Percentiles rank a stretch among this genome's conserved stretches.
Conservation (phyloP, 2,113 vertebrate species). For the Eretmochelys imbricata region DNA sequence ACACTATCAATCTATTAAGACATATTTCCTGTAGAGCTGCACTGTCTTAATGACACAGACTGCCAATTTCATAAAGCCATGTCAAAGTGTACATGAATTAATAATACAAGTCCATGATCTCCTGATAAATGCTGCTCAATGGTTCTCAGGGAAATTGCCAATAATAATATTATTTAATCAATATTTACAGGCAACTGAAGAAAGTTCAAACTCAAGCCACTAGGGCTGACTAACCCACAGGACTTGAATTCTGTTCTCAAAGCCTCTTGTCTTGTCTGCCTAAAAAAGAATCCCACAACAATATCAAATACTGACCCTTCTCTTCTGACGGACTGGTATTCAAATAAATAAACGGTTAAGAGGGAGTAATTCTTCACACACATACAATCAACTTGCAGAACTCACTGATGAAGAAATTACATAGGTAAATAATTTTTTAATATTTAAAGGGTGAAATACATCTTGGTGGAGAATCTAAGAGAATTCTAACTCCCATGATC, state of each 20-base stretch:
- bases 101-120: background rate
- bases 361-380: constrained; percentile 24
- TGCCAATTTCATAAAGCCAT: background rate
- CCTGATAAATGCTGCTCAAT: background rate
- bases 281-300: constrained; percentile 6
- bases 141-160: background rate
- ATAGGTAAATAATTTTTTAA: background rate
- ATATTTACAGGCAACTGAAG: constrained; percentile 9
- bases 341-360: constrained; percentile 4
- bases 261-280: constrained; percentile 23
- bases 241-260: constrained; percentile 45
- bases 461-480: background rate
- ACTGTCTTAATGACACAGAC: background rate
- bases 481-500: background rate
- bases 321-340: constrained; percentile 6
- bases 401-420: background rate
- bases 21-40: background rate
- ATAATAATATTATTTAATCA: background rate
- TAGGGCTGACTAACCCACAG: constrained; percentile 8
- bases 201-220: constrained; percentile 33
- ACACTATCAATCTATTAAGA: background rate
- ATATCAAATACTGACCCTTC: constrained; percentile 1
- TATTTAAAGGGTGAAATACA: background rate
- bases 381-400: background rate
- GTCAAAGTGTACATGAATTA: background rate